Evolutionary conservation across 2,113 vertebrate genomes (phyloP).

Genomic region (Drymodes brunneopygia): DNA sequence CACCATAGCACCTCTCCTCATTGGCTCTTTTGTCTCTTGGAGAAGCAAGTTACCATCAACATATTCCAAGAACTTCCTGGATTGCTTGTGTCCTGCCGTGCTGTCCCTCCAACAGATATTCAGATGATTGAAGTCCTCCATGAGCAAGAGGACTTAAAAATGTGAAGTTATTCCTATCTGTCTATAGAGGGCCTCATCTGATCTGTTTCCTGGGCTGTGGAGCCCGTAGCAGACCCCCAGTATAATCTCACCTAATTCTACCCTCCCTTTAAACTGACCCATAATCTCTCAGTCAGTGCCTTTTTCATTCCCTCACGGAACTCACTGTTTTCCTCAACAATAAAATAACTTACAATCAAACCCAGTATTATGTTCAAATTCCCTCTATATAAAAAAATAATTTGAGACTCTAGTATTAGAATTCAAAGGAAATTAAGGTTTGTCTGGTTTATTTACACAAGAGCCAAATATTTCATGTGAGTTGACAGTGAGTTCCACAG

Average conservation of each 20-base stretch:
- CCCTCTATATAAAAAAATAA: not conserved
- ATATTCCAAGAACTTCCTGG: not conserved
- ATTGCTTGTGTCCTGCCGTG: no score
- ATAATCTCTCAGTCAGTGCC: not conserved
- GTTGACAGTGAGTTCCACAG: not conserved
- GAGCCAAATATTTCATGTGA: not conserved
- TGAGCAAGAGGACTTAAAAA: not conserved
- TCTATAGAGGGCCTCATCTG: not conserved
- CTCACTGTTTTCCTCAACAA: not conserved
- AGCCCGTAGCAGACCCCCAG: not conserved
- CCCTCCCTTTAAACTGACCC: not conserved
- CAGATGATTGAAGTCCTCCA: accelerated
- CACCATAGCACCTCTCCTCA: not conserved
- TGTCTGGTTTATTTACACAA: not conserved
- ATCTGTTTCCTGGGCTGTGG: not conserved
- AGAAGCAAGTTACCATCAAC: not conserved
- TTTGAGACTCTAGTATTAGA: not conserved
- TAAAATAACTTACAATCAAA: not conserved
- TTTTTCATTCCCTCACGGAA: not conserved
- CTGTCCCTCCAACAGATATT: not conserved
- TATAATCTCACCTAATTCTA: not conserved
- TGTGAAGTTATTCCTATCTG: not conserved
- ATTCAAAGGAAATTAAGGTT: not conserved
- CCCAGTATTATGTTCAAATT: not conserved
- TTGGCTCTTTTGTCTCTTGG: not conserved